Conservation (phyloP, 2,113 vertebrate genomes). For the Oreochromis niloticus region DNA sequence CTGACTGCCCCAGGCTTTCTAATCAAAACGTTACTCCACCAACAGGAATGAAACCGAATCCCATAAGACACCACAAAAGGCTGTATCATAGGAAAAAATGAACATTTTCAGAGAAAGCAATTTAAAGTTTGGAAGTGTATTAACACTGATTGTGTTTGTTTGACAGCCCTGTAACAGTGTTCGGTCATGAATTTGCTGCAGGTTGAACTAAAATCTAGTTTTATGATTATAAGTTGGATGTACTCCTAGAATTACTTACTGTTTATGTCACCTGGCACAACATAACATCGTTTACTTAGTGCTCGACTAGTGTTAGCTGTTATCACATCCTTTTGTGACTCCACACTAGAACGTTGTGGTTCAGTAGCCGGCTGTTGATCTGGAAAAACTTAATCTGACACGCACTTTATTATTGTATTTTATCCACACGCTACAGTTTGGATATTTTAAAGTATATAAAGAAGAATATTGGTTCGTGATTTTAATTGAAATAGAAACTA, state of each 20-base stretch:
- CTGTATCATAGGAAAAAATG: not conserved
- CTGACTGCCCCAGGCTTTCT: slow-evolving; percentile 46
- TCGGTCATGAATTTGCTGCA: not conserved
- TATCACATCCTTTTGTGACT: not conserved
- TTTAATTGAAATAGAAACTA: not conserved
- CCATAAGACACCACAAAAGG: slow-evolving; percentile 31
- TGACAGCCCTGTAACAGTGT: not conserved
- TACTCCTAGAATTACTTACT: not conserved
- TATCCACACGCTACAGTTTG: not conserved
- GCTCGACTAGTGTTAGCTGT: not conserved
- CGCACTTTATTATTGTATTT: not conserved
- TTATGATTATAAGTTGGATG: not conserved
- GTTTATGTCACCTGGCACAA: not conserved
- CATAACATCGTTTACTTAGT: not conserved
- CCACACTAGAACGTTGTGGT: not conserved
- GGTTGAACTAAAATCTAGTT: not conserved
- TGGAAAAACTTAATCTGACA: not conserved
- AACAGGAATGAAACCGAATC: slow-evolving; percentile 47
- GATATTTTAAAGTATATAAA: not conserved
- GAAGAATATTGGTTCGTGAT: not conserved
- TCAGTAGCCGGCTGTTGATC: not conserved
- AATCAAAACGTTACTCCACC: slow-evolving; percentile 61
- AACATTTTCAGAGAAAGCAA: slow-evolving; percentile 21
- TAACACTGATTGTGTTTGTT: slow-evolving; percentile 29
- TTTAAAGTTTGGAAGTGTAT: slow-evolving; percentile 39